These are phyloP conservation scores for Philotrypesis tridentata DNA, from an alignment of 1,140 invertebrate species.

Conservation along the genomic window DNA sequence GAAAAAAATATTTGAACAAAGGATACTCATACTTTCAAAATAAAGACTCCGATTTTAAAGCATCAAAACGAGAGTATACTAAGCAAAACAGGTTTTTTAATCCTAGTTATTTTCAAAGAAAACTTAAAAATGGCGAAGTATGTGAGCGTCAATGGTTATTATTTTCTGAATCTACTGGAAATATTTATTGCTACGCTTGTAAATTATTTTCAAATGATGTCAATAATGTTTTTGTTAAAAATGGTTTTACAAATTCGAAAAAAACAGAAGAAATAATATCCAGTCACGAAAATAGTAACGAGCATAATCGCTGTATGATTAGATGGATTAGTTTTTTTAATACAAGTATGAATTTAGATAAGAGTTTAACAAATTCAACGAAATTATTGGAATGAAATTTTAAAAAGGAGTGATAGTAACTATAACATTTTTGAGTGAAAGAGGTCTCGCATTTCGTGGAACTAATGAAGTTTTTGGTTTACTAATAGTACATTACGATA, in stretches of 20 bases:
- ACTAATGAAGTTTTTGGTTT: too few relatives aligned
- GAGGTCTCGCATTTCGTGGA: slow-evolving; percentile 57
- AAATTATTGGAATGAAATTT: too few relatives aligned
- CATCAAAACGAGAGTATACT: neutral
- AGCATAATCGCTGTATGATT: too few relatives aligned
- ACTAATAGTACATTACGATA: too few relatives aligned
- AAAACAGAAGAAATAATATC: too few relatives aligned
- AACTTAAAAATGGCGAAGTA: slow-evolving; percentile 40
- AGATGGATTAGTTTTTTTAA: too few relatives aligned
- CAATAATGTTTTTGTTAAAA: slow-evolving; percentile 11
- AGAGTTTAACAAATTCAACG: too few relatives aligned
- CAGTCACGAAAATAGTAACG: too few relatives aligned
- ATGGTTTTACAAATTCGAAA: too few relatives aligned
- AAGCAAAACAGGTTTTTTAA: neutral
- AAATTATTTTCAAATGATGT: slow-evolving; percentile 35
- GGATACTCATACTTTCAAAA: neutral
- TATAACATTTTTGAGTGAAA: too few relatives aligned
- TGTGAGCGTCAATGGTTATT: slow-evolving; percentile 40
- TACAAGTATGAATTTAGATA: too few relatives aligned
- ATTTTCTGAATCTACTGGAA: slow-evolving; percentile 46
- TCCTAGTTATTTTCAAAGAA: neutral
- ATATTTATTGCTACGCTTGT: slow-evolving; percentile 48
- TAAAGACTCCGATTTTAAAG: neutral
- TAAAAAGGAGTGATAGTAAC: too few relatives aligned
- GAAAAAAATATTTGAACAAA: neutral